phyloP scores from a whole-genome alignment of 2,797 vertebrate species.

The Allobates femoralis region DNA sequence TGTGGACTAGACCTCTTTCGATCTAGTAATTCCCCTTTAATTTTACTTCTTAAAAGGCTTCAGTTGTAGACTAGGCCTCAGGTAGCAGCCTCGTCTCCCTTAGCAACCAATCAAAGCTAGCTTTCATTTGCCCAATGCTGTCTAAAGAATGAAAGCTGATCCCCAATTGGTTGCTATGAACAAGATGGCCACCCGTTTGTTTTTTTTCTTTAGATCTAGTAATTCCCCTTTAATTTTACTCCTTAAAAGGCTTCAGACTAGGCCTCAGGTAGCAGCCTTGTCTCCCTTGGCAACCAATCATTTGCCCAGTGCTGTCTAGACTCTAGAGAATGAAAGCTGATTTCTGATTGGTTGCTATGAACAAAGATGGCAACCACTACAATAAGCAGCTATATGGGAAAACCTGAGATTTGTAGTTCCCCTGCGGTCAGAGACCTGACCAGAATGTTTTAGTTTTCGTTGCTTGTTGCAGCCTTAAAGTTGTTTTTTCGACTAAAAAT shows the following conservation, averaged over 20 bases:
- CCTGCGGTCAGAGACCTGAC: background rate
- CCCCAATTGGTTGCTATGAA: background rate
- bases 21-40: too few relatives aligned
- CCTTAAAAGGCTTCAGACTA: background rate
- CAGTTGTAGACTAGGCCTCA: background rate
- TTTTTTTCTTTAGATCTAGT: too few relatives aligned
- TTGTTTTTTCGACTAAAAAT: too few relatives aligned
- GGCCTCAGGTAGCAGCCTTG: background rate
- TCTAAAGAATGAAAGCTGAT: background rate
- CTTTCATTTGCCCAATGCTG: background rate
- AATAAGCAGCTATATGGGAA: background rate
- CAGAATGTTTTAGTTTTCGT: background rate
- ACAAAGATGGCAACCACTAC: background rate
- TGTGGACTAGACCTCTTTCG: too few relatives aligned
- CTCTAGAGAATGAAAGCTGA: background rate
- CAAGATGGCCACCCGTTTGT: background rate
- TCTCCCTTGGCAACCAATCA: background rate
- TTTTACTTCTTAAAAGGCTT: background rate
- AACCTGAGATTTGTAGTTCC: constrained; percentile 23
- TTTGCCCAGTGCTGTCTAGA: background rate
- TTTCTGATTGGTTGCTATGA: background rate
- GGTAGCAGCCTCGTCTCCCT: background rate
- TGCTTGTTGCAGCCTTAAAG: background rate
- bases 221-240: background rate
- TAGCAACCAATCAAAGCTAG: background rate